Conservation (phyloP, 2,888 invertebrate species). For the Scaptomyza cyrtandrae region DNA sequence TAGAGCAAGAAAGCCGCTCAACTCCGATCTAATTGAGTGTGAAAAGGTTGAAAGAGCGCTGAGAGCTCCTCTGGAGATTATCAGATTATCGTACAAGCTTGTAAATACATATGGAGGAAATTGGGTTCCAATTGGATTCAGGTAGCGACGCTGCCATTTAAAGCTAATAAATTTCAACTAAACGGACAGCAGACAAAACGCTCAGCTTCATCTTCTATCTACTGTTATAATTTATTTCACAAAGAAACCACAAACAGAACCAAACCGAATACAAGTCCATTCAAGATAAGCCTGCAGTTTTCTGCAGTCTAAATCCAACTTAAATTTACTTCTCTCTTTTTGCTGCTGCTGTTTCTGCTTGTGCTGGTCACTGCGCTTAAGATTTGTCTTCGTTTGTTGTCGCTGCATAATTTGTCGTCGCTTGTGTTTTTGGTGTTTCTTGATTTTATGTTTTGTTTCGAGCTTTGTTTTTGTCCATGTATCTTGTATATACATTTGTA, state of each 20-base stretch:
- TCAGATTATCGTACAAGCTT: conserved; percentile 27
- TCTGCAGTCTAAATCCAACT: conserved; percentile 9
- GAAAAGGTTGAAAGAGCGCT: conserved; percentile 53
- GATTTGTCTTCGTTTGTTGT: conserved; percentile 52
- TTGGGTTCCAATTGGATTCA: conserved; percentile 29
- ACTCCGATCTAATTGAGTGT: conserved; percentile 77
- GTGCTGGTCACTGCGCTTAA: conserved; percentile 26
- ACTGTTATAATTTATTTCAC: conserved; percentile 80
- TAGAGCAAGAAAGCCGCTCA: conserved; percentile 28
- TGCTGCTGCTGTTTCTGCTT: not conserved
- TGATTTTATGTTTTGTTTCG: conserved; percentile 32
- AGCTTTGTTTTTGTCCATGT: conserved; percentile 38
- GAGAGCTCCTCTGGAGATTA: conserved; percentile 17
- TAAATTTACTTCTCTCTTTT: conserved; percentile 12
- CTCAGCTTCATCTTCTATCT: conserved; percentile 62
- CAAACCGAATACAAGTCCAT: conserved; percentile 13
- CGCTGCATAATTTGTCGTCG: conserved; percentile 77
- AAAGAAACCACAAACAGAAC: conserved; percentile 12
- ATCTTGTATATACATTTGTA: conserved; percentile 79
- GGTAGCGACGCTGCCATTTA: conserved; percentile 57
- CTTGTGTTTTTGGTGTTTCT: conserved; percentile 39
- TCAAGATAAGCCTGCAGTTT: conserved; percentile 30
- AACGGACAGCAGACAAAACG: conserved; percentile 73
- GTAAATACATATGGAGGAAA: conserved; percentile 3
- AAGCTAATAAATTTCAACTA: conserved; percentile 73